Percentiles rank a stretch among this genome's conserved stretches.
phyloP scores from a whole-genome alignment of 2,888 invertebrate species.

The Diploptera punctata region DNA sequence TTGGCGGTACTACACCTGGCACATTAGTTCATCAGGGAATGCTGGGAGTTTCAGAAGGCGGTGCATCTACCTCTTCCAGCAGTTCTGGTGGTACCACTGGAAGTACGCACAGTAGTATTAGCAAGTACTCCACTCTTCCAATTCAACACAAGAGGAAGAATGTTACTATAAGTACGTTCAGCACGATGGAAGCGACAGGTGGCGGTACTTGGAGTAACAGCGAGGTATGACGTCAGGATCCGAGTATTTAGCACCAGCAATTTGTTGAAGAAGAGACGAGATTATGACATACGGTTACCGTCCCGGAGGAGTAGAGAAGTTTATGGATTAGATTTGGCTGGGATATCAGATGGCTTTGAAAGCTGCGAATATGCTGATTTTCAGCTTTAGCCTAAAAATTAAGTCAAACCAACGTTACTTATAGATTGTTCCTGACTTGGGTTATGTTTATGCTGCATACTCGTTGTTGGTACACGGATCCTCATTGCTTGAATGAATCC shows the following conservation, averaged over 20 bases:
- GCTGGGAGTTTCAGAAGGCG: conserved; percentile 51
- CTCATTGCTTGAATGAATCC: no score
- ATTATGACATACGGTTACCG: background rate
- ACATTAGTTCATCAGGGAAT: conserved; percentile 55
- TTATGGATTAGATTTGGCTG: background rate
- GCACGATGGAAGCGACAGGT: conserved; percentile 48
- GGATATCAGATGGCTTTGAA: background rate
- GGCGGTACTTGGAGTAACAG: conserved; percentile 41
- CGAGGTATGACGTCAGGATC: conserved; percentile 40
- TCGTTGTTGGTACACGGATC: no score
- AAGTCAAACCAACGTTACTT: no score
- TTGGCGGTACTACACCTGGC: conserved; percentile 36
- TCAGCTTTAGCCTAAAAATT: no score
- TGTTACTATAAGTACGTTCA: conserved; percentile 56
- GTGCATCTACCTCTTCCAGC: conserved; percentile 45
- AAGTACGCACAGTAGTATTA: conserved; percentile 50
- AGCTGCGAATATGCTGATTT: no score
- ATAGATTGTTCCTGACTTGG: no score
- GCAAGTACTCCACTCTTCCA: conserved; percentile 54
- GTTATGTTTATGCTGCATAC: no score
- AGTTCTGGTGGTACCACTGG: conserved; percentile 43
- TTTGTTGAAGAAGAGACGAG: conserved; percentile 35
- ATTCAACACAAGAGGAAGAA: conserved; percentile 52
- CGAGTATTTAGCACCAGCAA: conserved; percentile 27
- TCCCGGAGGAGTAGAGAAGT: background rate